phyloP scores from a whole-genome alignment of 2,888 invertebrate species.

The Leptarthrus brevirostris region DNA sequence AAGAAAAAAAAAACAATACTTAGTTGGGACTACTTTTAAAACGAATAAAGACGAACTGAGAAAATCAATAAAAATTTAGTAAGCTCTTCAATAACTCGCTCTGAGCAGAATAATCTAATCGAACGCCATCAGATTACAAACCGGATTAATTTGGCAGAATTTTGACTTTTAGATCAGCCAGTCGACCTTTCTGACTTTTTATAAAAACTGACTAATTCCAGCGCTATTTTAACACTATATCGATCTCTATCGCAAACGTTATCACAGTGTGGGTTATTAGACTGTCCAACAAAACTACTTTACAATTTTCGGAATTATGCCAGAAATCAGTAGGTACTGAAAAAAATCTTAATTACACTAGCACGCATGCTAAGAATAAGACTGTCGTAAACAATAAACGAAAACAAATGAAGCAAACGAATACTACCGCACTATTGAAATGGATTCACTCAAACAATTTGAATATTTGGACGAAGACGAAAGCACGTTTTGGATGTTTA shows the following conservation, averaged over 20 bases:
- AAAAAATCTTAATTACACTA: too few species aligned
- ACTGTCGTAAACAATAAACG: background rate
- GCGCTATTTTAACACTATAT: background rate
- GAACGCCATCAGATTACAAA: slow-evolving; percentile 1
- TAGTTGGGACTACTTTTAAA: too few species aligned
- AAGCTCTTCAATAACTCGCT: too few species aligned
- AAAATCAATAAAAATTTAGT: too few species aligned
- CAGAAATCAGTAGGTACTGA: too few species aligned
- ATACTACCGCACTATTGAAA: background rate
- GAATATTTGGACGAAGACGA: background rate
- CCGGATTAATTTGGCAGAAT: slow-evolving; percentile 32
- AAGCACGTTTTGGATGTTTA: background rate
- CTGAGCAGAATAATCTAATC: background rate
- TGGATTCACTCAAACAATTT: background rate
- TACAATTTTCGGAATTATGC: too few species aligned
- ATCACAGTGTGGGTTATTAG: background rate
- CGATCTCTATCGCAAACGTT: background rate
- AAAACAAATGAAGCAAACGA: background rate
- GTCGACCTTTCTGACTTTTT: slow-evolving; percentile 30
- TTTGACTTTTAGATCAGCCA: slow-evolving; percentile 33
- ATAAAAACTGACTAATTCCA: background rate
- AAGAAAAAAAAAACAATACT: too few species aligned
- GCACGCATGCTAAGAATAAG: too few species aligned
- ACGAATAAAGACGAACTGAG: too few species aligned
- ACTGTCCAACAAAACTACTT: too few species aligned